Evolutionary conservation across 2,797 vertebrate genomes (phyloP).

Genomic region (Sparidentex hasta): DNA sequence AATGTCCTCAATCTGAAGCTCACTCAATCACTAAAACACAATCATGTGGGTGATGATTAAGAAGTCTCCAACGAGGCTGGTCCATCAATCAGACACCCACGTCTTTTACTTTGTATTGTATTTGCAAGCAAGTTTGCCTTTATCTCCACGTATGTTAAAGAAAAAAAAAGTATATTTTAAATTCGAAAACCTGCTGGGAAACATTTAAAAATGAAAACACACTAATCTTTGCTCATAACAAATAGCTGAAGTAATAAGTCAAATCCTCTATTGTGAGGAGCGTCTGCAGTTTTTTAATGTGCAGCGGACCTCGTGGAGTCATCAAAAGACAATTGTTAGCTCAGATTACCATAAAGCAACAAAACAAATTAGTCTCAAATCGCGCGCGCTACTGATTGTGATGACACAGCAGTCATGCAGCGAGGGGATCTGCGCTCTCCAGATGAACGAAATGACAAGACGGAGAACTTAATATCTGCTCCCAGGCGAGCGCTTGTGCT

Average conservation of each 20-base stretch:
- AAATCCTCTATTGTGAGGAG: constrained; percentile 14
- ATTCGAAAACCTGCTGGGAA: constrained; percentile 9
- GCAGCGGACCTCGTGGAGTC: constrained; percentile 25
- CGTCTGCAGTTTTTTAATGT: constrained; percentile 22
- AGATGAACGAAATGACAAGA: constrained; percentile 27
- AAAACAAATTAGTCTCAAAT: constrained; percentile 33
- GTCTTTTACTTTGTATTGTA: neutral
- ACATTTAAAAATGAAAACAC: neutral
- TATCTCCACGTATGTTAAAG: neutral
- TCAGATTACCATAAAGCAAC: constrained; percentile 33
- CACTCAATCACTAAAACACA: neutral
- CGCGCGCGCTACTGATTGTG: constrained; percentile 19
- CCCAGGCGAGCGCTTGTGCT: constrained; percentile 22
- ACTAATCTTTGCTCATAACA: constrained; percentile 6
- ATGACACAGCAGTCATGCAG: constrained; percentile 44
- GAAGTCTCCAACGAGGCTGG: neutral
- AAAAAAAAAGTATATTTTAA: neutral
- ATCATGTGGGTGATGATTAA: neutral
- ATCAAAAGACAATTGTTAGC: constrained; percentile 28
- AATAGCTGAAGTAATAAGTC: constrained; percentile 19
- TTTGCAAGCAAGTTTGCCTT: neutral
- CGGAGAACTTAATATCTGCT: constrained; percentile 18
- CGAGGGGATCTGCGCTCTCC: constrained; percentile 13
- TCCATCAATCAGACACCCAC: neutral
- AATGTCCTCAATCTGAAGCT: neutral